These are phyloP conservation scores for Parasteatoda lunata DNA, from an alignment of 2,888 invertebrate species.

Conservation along the genomic window DNA sequence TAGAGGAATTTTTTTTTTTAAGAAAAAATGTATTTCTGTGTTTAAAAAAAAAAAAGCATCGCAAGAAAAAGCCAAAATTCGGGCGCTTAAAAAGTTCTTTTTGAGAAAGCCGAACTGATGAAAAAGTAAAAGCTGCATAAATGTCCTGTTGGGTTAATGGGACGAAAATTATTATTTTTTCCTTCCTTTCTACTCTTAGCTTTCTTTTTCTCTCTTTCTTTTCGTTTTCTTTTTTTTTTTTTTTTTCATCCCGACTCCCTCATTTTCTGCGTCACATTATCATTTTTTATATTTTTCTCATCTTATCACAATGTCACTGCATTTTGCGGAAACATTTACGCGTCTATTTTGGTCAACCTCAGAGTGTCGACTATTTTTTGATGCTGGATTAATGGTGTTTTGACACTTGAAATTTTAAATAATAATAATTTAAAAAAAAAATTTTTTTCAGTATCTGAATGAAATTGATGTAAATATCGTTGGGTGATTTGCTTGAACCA, in stretches of 20 bases:
- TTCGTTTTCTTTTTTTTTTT: background rate
- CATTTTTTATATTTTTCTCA: background rate
- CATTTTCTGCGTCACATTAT: conserved; percentile 13
- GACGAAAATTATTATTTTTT: conserved; percentile 22
- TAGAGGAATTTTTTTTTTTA: too few species aligned
- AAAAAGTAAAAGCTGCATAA: conserved; percentile 54
- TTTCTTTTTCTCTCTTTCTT: background rate
- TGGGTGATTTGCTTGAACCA: too few species aligned
- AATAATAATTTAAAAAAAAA: too few species aligned
- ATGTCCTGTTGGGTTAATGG: conserved; percentile 38
- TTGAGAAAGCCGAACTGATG: conserved; percentile 20
- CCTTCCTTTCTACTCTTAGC: conserved; percentile 6
- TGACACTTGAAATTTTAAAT: too few species aligned
- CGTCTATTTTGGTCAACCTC: too few species aligned
- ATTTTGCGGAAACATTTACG: too few species aligned
- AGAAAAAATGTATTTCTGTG: background rate
- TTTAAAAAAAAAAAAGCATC: background rate
- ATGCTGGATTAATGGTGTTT: too few species aligned
- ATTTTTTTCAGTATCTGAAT: too few species aligned
- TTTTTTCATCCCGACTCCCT: too few species aligned
- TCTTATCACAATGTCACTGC: too few species aligned
- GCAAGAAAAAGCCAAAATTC: conserved; percentile 12
- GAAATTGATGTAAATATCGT: too few species aligned
- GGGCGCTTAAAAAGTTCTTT: conserved; percentile 3
- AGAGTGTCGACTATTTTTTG: too few species aligned